These are phyloP conservation scores for Montifringilla adamsi DNA, from an alignment of 2,113 vertebrate genomes.

Conservation along the genomic window DNA sequence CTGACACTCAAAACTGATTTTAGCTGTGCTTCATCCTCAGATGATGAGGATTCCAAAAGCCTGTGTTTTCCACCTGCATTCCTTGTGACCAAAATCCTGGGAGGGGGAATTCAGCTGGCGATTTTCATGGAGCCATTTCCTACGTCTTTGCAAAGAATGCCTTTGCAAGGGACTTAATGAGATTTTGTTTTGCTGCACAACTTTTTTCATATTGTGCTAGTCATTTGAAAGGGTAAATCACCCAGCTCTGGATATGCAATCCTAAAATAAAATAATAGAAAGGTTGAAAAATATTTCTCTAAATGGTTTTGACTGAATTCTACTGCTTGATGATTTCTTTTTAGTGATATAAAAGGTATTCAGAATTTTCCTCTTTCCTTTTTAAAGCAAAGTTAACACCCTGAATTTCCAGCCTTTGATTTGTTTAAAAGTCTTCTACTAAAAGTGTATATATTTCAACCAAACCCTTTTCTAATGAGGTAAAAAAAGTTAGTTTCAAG, in stretches of 20 bases:
- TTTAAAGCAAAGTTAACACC: neutral
- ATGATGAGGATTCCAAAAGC: too few species aligned
- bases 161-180: neutral
- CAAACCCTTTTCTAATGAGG: neutral
- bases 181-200: neutral
- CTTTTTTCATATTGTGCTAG: neutral
- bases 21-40: neutral
- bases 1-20: neutral
- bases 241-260: neutral
- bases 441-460: neutral
- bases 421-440: neutral
- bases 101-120: neutral
- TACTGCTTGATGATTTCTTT: neutral
- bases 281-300: neutral
- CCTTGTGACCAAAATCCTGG: neutral
- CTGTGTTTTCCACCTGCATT: neutral
- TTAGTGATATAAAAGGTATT: neutral
- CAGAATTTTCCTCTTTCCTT: neutral
- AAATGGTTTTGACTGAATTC: neutral
- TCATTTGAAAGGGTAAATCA: neutral
- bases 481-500: neutral
- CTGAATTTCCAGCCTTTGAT: neutral
- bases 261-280: neutral
- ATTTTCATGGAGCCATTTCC: neutral
- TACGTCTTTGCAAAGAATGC: neutral